Conservation (phyloP, 2,888 invertebrate species). For the Gari tellinella region DNA sequence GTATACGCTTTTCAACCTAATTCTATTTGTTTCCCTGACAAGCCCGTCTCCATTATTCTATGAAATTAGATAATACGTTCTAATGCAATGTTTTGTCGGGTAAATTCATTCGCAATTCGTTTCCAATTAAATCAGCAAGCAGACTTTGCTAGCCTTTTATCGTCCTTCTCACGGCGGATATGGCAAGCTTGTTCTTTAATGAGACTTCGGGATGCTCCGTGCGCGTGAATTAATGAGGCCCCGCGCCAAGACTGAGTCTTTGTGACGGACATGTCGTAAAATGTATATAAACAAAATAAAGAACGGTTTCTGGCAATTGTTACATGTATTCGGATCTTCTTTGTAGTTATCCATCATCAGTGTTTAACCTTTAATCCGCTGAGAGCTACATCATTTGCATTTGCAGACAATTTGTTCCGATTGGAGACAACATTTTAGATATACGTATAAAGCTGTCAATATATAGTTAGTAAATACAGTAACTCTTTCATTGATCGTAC, state of each 20-base stretch:
- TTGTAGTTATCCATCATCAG: no score
- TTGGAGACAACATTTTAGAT: no score
- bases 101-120: constrained; percentile 52
- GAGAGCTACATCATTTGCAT: no score
- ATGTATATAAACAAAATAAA: not conserved
- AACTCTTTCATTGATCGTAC: no score
- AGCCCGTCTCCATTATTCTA: constrained; percentile 1
- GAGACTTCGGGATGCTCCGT: constrained; percentile 28
- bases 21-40: constrained; percentile 20
- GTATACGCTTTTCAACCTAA: constrained; percentile 18
- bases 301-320: not conserved
- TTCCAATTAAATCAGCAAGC: constrained; percentile 52
- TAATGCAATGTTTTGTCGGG: constrained; percentile 58
- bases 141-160: constrained; percentile 32
- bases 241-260: not conserved
- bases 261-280: not conserved
- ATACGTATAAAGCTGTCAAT: no score
- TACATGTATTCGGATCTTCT: no score
- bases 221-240: constrained; percentile 49
- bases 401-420: no score
- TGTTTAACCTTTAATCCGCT: no score
- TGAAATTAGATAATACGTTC: constrained; percentile 42
- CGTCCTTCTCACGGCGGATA: constrained; percentile 27
- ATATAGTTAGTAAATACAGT: no score
- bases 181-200: constrained; percentile 39